Evolutionary conservation across 30 jellyfish, hydroid and myxozoan genomes (phyloP), one percentile per base, ranked within the genome.

Genomic region (Hydractinia symbiolongicarpus): DNA sequence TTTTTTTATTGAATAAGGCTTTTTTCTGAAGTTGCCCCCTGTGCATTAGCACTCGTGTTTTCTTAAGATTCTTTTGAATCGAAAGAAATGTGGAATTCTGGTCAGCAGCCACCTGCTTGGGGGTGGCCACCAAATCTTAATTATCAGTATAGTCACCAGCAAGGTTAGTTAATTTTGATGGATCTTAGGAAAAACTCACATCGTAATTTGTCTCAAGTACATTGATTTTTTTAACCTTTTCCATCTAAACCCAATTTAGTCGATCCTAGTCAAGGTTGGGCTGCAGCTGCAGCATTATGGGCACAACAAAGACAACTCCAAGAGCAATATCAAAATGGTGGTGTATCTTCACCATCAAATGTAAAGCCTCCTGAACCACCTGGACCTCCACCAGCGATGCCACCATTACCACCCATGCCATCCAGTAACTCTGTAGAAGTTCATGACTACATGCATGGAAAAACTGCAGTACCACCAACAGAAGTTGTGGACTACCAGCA

Each of bases 231-330:
- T 4, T 5, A 15, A 17, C 16, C 14, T 73, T 4, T 55, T 81
- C n/a, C 30, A 83, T 90, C 73, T 84, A 90, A 30, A 30, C 44
- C 44, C 44, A 30, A 30, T 30, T 30, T 30, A 30, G 44, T 85
- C 62, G 95, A 90, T 86, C 75, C 86, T 55, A 82, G 94, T 75
- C 95, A 90, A 72, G 87, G 86, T 56, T 90, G 97, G 97, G 97
- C 97, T 5, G 86, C 83, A 72, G 83, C 81, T 17, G 97, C 97
- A 55, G 97, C 97, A 20, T 79, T 90, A 89, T 90, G 97, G 97
- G 97, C 95, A 44, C 95, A 90, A 58, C 97, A 90, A 56, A 86
- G 91, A 17, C 91, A 85, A 30, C 53, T 90, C 82, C 97, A 90
- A 49, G 91, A 82, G 11, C 95, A 90, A 57, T 76, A 70, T 84